Base-by-base conservation (phyloP, 1,140 invertebrate genomes). In the Heliconius hewitsoni region DNA sequence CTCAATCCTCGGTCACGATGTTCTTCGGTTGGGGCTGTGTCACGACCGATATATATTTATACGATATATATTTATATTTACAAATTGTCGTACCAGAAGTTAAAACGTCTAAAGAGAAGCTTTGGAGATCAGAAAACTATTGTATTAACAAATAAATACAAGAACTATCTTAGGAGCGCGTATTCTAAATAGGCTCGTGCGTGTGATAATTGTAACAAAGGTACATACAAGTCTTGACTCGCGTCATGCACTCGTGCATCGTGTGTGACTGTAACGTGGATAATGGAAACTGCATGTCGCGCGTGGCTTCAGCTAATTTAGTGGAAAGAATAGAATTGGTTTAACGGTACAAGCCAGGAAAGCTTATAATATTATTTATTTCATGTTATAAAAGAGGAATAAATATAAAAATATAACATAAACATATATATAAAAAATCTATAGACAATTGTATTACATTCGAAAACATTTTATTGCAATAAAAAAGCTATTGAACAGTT, bases 1-100 rank as follows among this genome's bases (percentile, higher is more conserved):
- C 91, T 85, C 84, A 75, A 39, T 80, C 83, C 78, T 83, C 85
- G 86, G 86, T 92, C 90, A 93, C 89, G 87, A 92, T 86, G 88
- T 91, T 90, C 87, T 92, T 89, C 84, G 78, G 84, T 83, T 84
- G 81, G 79, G 80, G 76, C 81, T 83, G 74, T 77, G 86, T 89
- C 91, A 93, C 90, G 91, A 93, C 90, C 90, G 23, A 23, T 23
- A 23, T 23, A 23, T 23, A 23, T 23, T 23, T 23, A 23, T 23
- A 23, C 23, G 23, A 23, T 89, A 86, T 76, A 84, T 85, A 92
- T 88, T 90, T 90, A 88, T 86, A 85, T 87, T 85, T 30, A 66
- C 11, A 66, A 72, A 23, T 72, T 19, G 37, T 42, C 42, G 37
- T 42, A 18, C 34, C 37, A 72, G 37, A 19, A 72, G 34, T 72